Conservation (phyloP, 2,888 invertebrate genomes). For the Alentia gelatinosa region DNA sequence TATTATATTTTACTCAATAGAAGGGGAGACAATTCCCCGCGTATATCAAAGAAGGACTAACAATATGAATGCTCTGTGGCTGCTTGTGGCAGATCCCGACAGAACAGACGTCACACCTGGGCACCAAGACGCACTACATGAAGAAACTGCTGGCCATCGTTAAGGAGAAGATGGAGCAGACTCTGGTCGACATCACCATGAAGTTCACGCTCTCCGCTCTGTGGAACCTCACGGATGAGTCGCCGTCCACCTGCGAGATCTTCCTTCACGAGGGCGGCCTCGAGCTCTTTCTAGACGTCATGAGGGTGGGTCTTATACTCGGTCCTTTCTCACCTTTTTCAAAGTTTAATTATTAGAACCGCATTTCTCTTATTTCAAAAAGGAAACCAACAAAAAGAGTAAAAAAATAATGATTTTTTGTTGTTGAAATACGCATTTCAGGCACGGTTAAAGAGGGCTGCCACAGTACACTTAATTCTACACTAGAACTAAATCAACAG, state of each 20-base stretch:
- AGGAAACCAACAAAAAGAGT: too few relatives aligned
- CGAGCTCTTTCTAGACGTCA: conserved; percentile 85
- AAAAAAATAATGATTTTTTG: too few relatives aligned
- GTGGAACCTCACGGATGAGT: conserved; percentile 91
- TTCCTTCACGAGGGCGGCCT: conserved; percentile 87
- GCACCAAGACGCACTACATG: conserved; percentile 86
- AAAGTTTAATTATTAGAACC: neutral
- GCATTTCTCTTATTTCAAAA: too few relatives aligned
- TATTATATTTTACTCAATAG: too few relatives aligned
- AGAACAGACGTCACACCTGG: conserved; percentile 86
- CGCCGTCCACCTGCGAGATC: conserved; percentile 86
- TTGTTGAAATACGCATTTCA: too few relatives aligned
- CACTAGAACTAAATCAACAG: too few relatives aligned
- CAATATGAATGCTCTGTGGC: too few relatives aligned
- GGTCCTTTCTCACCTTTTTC: neutral
- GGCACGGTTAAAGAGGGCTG: too few relatives aligned
- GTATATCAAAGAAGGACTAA: too few relatives aligned
- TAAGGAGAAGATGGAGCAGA: conserved; percentile 82
- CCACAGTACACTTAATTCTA: too few relatives aligned
- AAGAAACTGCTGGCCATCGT: conserved; percentile 86
- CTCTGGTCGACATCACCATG: conserved; percentile 85
- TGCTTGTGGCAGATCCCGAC: conserved; percentile 84
- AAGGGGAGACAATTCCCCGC: too few relatives aligned
- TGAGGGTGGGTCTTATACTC: conserved; percentile 81
- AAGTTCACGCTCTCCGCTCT: conserved; percentile 89